These are phyloP conservation scores for Harpagoxenus sublaevis DNA, from an alignment of 2,888 invertebrate species.

Conservation along the genomic window DNA sequence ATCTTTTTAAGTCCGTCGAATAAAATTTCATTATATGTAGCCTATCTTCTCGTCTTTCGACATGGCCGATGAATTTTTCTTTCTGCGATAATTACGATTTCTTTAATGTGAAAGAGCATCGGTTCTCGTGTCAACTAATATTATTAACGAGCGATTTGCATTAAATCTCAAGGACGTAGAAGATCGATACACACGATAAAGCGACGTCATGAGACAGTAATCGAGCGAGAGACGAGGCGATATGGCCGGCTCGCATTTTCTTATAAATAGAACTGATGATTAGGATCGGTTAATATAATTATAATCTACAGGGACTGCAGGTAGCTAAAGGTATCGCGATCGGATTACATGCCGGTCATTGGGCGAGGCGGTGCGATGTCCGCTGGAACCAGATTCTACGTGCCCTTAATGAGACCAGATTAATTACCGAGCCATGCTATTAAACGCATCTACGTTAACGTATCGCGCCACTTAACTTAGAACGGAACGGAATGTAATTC, in stretches of 20 bases:
- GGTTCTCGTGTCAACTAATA: constrained; percentile 54
- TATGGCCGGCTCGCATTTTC: background rate
- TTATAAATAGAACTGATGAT: constrained; percentile 48
- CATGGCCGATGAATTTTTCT: constrained; percentile 53
- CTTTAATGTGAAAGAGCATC: constrained; percentile 53
- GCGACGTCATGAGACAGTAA: constrained; percentile 15
- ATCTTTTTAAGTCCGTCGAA: constrained; percentile 53
- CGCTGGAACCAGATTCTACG: constrained; percentile 60
- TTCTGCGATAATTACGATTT: constrained; percentile 50
- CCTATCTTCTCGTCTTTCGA: constrained; percentile 35
- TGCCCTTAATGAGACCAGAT: constrained; percentile 72
- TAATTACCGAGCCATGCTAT: constrained; percentile 73
- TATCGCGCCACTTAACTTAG: constrained; percentile 26
- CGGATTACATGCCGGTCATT: constrained; percentile 58
- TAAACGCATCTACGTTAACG: constrained; percentile 59
- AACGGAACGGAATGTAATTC: constrained; percentile 18
- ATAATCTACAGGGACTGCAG: constrained; percentile 34
- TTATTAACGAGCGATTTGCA: constrained; percentile 68
- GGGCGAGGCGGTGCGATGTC: constrained; percentile 41
- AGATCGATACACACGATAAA: constrained; percentile 25
- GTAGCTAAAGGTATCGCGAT: constrained; percentile 55
- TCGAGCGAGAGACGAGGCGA: background rate
- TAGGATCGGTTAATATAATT: constrained; percentile 47
- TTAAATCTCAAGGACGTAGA: background rate
- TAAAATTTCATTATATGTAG: constrained; percentile 52